phyloP scores from a whole-genome alignment of 2,113 vertebrate species.

The Pelodiscus sinensis region DNA sequence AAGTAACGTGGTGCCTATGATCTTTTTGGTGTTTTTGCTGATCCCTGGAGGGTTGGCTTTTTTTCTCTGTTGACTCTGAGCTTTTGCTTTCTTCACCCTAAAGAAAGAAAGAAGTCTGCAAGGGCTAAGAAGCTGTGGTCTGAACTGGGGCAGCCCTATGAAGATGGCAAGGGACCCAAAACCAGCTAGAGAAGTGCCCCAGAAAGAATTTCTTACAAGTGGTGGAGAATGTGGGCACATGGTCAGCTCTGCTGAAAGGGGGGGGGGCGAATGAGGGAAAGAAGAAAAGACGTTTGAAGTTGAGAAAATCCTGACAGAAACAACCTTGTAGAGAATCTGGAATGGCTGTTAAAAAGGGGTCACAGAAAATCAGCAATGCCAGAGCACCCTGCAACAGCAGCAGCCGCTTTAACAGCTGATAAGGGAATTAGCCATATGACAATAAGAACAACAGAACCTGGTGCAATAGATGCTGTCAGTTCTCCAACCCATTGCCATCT shows the following conservation, averaged over 20 bases:
- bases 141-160: not conserved
- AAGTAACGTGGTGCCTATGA: not conserved
- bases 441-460: not conserved
- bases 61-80: not conserved
- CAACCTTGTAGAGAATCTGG: not conserved
- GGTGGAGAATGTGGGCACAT: not conserved
- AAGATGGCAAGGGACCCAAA: not conserved
- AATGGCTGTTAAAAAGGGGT: not conserved
- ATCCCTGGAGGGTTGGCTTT: not conserved
- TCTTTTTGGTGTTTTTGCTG: not conserved
- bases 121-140: not conserved
- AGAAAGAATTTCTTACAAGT: not conserved
- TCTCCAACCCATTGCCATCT: not conserved
- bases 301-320: not conserved
- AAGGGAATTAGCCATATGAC: not conserved
- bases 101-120: not conserved
- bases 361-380: not conserved
- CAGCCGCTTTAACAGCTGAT: not conserved
- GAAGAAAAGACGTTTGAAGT: not conserved
- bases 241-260: not conserved
- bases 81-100: not conserved
- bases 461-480: not conserved
- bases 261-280: not conserved
- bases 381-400: not conserved
- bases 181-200: not conserved